Evolutionary conservation across 1,140 invertebrate genomes (phyloP), one percentile per base, ranked within the genome.

Genomic region (Heterodera schachtii): DNA sequence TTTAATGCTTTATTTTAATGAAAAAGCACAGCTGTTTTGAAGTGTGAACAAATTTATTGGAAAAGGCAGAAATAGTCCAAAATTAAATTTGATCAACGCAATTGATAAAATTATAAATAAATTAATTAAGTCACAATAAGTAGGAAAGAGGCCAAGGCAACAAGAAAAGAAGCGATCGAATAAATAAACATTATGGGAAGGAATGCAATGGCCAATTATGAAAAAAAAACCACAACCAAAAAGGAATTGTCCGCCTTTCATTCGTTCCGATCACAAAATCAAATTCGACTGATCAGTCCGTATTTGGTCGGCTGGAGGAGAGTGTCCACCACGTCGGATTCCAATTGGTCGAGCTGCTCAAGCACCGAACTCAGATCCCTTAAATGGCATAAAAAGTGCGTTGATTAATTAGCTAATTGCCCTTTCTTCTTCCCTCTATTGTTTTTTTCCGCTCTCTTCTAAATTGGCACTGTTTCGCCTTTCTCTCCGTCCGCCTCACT

Each of bases 261-360:
- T 19, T 19, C 57, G 5, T 64, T 64, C 57, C 16, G 4, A 64
- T 19, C 57, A 3, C 57, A 16, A 5, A 19, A 19, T 71, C 19
- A 71, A 16, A 11, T 41, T 41, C 84, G 75, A 52, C 87, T 80
- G 80, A 88, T 87, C 66, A 88, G 82, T 71, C 87, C 87, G 73
- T 87, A 88, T 19, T 86, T 80, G 47, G 73, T 52, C 47, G 87
- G 87, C 19, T 88, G 78, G 8, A 88, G 78, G n/a, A 88, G 80
- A 5, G 85, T 89, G 41, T 81, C 57, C 5, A 88, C 87, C 13
- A 88, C 87, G 75, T 89, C 82, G 16, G 49, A 75, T 73, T 88
- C 87, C 9, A 88, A 74, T 69, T 85, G 79, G 60, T 74, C 71
- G 19, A 88, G 78, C 67, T 85, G 83, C 19, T 79, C 69, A 8